Conservation (phyloP, 2,797 vertebrate genomes). For the Platyrinchus mystaceus region DNA sequence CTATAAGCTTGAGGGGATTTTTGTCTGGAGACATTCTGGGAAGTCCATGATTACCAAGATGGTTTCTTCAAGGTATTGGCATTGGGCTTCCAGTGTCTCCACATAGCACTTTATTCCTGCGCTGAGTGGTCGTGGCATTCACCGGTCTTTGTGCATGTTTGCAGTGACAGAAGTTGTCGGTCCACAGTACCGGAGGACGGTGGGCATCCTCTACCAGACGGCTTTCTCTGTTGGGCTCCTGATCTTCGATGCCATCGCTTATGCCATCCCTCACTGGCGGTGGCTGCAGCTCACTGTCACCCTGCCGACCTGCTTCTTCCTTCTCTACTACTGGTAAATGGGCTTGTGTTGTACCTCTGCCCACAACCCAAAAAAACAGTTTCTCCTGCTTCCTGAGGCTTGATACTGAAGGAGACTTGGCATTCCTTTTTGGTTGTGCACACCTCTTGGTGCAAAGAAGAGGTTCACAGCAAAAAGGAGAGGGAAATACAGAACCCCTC, state of each 20-base stretch:
- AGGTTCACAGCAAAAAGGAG: not conserved
- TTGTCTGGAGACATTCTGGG: not conserved
- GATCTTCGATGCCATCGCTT: constrained; percentile 76
- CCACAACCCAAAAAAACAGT: fast-evolving
- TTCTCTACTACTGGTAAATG: constrained; percentile 81
- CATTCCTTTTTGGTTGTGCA: fast-evolving
- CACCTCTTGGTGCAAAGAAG: not conserved
- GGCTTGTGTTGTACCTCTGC: fast-evolving
- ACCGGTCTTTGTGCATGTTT: not conserved
- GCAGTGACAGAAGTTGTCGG: constrained; percentile 82
- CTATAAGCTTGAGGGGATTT: not conserved
- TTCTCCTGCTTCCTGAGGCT: not conserved
- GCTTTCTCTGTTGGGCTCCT: constrained; percentile 80
- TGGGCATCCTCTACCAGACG: constrained; percentile 77
- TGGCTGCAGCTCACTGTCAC: constrained; percentile 81
- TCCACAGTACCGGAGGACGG: constrained; percentile 72
- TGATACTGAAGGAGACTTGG: not conserved
- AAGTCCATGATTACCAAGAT: not conserved
- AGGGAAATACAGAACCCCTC: not conserved
- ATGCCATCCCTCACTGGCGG: constrained; percentile 79
- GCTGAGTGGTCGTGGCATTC: fast-evolving
- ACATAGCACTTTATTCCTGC: fast-evolving
- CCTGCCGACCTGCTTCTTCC: constrained; percentile 79
- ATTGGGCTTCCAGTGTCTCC: fast-evolving
- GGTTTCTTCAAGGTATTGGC: not conserved